Evolutionary conservation across 92 coral and sea anemone genomes (phyloP).

Genomic region (Heteractis magnifica): DNA sequence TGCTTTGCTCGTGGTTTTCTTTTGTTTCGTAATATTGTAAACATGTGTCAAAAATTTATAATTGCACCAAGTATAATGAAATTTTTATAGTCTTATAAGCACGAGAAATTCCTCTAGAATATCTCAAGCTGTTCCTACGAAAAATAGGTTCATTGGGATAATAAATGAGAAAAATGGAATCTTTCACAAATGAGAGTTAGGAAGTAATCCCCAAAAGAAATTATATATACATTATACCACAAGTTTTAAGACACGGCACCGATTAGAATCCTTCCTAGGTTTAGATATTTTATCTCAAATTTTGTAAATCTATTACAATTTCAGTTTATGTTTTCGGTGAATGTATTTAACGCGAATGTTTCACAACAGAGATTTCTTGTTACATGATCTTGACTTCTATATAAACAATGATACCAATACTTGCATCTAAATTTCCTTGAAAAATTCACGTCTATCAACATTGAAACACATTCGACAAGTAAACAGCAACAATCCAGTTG

Average conservation of each 20-base stretch:
- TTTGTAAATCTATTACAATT: neutral
- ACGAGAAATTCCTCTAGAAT: neutral
- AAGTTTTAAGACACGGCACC: neutral
- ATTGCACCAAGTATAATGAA: conserved; percentile 3
- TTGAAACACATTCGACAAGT: neutral
- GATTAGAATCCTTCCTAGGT: neutral
- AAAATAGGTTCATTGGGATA: neutral
- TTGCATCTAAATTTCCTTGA: neutral
- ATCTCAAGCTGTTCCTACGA: neutral
- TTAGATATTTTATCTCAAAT: neutral
- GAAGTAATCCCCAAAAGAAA: neutral
- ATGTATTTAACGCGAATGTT: neutral
- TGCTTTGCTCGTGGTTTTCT: neutral
- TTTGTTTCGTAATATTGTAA: conserved; percentile 10
- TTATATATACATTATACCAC: neutral
- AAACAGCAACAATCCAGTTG: neutral
- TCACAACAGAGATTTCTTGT: neutral
- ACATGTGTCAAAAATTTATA: conserved; percentile 9
- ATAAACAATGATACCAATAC: neutral
- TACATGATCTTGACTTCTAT: neutral
- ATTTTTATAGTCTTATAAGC: neutral
- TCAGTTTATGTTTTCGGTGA: neutral
- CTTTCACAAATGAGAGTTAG: neutral
- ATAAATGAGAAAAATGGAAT: neutral
- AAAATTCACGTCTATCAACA: neutral